Evolutionary conservation across 2,113 vertebrate species (phyloP).

Genomic region (Scomber scombrus): DNA sequence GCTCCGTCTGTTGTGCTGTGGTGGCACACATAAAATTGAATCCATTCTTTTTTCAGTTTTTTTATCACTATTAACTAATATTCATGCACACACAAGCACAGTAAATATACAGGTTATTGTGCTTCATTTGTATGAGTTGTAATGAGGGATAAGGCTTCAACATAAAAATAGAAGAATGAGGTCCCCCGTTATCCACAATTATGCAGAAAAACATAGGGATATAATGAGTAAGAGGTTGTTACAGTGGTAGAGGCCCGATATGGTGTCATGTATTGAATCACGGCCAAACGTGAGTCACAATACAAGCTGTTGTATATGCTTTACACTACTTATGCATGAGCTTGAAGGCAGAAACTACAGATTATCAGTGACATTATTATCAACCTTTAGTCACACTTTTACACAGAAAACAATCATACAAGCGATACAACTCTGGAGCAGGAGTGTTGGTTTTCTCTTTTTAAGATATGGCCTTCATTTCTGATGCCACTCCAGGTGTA

Average conservation of each 20-base stretch:
- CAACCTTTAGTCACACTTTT: too few relatives aligned
- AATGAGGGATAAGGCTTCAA: constrained; percentile 29
- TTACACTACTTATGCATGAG: too few relatives aligned
- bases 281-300: neutral
- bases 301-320: neutral
- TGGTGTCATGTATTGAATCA: neutral
- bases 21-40: constrained; percentile 50
- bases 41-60: constrained; percentile 3
- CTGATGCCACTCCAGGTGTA: too few relatives aligned
- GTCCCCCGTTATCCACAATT: constrained; percentile 1
- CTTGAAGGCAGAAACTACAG: too few relatives aligned
- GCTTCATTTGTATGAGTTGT: constrained; percentile 31
- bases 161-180: constrained; percentile 15
- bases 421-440: too few relatives aligned
- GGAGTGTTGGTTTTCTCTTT: too few relatives aligned
- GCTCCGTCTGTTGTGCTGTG: constrained; percentile 52
- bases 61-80: constrained; percentile 8
- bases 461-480: too few relatives aligned
- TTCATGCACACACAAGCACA: neutral
- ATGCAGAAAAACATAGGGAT: neutral
- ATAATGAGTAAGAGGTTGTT: constrained; percentile 13
- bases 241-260: neutral
- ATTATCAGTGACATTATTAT: too few relatives aligned
- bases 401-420: too few relatives aligned
- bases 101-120: constrained; percentile 21